Conservation (phyloP, 1,140 invertebrate genomes). For the Ditylenchus dipsaci region DNA sequence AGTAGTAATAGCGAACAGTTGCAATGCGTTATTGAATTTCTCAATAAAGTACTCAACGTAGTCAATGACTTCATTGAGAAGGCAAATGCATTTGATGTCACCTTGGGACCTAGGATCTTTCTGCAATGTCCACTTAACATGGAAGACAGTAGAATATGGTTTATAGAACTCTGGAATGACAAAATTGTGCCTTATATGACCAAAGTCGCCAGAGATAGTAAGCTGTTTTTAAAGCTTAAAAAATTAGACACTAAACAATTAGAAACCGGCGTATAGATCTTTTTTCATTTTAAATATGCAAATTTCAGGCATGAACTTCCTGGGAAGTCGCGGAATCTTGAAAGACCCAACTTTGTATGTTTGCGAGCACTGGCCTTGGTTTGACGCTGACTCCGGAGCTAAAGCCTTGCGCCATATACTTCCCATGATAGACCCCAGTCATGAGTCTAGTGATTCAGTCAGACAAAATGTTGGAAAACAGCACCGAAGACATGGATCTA, state of each 20-base stretch:
- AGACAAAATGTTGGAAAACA: neutral
- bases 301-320: conserved; percentile 6
- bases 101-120: conserved; percentile 45
- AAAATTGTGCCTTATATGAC: conserved; percentile 42
- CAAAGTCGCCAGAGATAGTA: conserved; percentile 40
- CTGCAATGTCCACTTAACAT: conserved; percentile 33
- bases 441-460: neutral
- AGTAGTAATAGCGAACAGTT: conserved; percentile 9
- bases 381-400: neutral
- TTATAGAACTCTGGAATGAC: conserved; percentile 39
- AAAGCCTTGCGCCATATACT: neutral
- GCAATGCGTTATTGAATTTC: conserved; percentile 33
- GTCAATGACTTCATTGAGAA: conserved; percentile 42
- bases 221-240: neutral
- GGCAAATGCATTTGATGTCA: conserved; percentile 26
- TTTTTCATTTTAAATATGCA: too few species aligned
- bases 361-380: conserved; percentile 11
- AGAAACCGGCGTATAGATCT: neutral
- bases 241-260: neutral
- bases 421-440: too few species aligned
- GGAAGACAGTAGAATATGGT: conserved; percentile 34
- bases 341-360: conserved; percentile 1
- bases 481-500: neutral
- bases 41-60: conserved; percentile 22
- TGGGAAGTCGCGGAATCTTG: neutral